Conservation (phyloP, 2,113 vertebrate genomes). For the Tragelaphus buxtoni region DNA sequence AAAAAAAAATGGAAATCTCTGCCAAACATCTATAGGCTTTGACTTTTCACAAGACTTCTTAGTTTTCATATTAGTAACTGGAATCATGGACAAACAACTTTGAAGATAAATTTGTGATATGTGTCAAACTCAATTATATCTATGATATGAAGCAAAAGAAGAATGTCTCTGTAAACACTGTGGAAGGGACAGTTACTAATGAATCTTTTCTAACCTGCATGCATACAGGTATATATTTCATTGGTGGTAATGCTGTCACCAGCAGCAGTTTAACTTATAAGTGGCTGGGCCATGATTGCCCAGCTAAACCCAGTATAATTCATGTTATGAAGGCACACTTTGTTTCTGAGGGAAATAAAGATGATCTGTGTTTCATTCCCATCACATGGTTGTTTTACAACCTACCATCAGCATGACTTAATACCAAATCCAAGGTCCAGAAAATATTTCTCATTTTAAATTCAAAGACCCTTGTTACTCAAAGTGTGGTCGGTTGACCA, state of each 20-base stretch:
- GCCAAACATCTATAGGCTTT: background rate
- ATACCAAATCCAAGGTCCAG: background rate
- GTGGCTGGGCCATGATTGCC: background rate
- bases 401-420: background rate
- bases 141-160: background rate
- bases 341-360: slow-evolving; percentile 1
- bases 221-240: background rate
- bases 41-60: background rate
- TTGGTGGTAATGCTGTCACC: background rate
- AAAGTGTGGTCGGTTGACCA: background rate
- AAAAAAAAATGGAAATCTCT: background rate
- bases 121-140: background rate
- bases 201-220: background rate
- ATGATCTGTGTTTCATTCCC: background rate
- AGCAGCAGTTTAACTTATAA: background rate
- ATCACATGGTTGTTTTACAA: background rate
- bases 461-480: background rate
- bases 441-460: slow-evolving; percentile 20
- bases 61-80: background rate
- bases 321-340: background rate
- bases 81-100: background rate
- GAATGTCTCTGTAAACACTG: background rate
- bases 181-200: background rate
- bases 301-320: background rate
- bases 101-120: slow-evolving; percentile 10